Evolutionary conservation across 2,797 vertebrate species (phyloP), one percentile per base, ranked within the genome.

Genomic region (Naso thynnoides): DNA sequence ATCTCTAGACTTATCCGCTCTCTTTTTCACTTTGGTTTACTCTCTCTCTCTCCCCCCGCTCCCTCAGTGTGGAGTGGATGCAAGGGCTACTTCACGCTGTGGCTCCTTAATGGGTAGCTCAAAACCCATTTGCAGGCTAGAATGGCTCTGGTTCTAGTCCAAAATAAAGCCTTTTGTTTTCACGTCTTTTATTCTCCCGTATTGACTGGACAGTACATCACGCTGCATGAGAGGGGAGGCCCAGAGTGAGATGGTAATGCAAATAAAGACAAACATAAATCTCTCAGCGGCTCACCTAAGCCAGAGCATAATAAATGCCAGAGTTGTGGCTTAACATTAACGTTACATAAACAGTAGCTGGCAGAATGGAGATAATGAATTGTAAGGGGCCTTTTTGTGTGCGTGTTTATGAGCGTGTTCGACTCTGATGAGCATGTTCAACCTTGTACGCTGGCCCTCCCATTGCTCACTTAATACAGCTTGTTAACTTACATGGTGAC

Each of bases 261-360:
- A 78, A 89, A 79, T 83, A 83, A 85, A 89, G 76, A 83, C 76
- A 56, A 54, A 47, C 79, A 73, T 88, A 80, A 89, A 89, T 90
- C 85, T 79, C 72, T 58, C 61, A 31, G 63, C 8, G 69, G 63
- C 76, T 66, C 66, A 27, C 50, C 77, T 75, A 48, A 83, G 74
- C 70, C 61, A 4, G n/a, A 38, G 62, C 62, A 79, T 81, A 83
- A 81, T 82, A 86, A 90, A 91, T 73, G 73, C 57, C 73, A 80
- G 64, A 82, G 72, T 77, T 47, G 81, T 83, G 79, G 76, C 67
- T 85, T 68, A 69, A 70, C 70, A 60, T 84, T 79, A 84, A 72
- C 55, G 62, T 73, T 52, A 36, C 78, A 82, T 50, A 62, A 39
- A 66, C 42, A 76, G 72, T 31, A 44, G 29, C 68, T 52, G 78